Percentiles rank a stretch among this genome's conserved stretches.
These are phyloP conservation scores for Geotrupes spiniger DNA, from an alignment of 2,888 invertebrate genomes.

Conservation along the genomic window DNA sequence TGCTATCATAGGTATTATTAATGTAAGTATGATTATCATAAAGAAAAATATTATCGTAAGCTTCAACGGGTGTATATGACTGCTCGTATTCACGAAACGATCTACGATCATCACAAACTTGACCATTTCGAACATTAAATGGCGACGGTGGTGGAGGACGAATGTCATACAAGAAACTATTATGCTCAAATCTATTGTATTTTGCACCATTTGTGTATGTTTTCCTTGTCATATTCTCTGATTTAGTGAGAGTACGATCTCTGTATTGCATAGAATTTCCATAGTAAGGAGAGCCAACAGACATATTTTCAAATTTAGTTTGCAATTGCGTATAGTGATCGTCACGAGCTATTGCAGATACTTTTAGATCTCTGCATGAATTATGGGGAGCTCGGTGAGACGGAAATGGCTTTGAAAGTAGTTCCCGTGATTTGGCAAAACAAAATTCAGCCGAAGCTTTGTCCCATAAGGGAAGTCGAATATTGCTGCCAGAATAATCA, in stretches of 20 bases:
- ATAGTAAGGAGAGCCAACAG: conserved; percentile 14
- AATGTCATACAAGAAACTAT: conserved; percentile 34
- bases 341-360: conserved; percentile 21
- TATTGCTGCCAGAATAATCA: conserved; percentile 45
- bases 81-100: conserved; percentile 24
- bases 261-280: conserved; percentile 30
- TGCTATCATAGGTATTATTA: conserved; percentile 1
- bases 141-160: conserved; percentile 32
- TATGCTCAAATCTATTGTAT: conserved; percentile 29
- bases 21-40: conserved; percentile 31
- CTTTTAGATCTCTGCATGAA: conserved; percentile 44
- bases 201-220: conserved; percentile 41
- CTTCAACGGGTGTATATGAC: conserved; percentile 30
- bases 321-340: conserved; percentile 25
- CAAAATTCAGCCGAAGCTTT: conserved; percentile 72
- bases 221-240: conserved; percentile 49
- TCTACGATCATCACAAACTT: conserved; percentile 27
- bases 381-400: conserved; percentile 40
- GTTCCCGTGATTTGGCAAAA: conserved; percentile 68
- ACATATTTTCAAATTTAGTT: conserved; percentile 17
- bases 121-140: conserved; percentile 29
- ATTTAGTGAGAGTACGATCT: conserved; percentile 48
- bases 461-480: conserved; percentile 66
- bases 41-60: conserved; percentile 35
- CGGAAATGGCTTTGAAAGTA: conserved; percentile 59